Evolutionary conservation across 2,888 invertebrate genomes (phyloP).

Genomic region (Epistrophella euchroma): DNA sequence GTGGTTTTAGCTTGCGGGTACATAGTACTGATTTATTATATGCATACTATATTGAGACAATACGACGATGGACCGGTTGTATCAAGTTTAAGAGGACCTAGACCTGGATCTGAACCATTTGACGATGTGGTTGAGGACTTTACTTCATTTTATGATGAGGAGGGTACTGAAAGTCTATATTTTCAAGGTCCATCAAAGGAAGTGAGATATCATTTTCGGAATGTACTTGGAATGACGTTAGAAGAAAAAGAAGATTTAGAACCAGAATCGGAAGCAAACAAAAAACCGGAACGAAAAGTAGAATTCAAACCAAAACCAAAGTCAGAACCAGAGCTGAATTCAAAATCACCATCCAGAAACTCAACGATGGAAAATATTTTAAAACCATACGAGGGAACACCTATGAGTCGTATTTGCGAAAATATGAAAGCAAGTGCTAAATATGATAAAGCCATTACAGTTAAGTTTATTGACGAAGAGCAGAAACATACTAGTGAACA

Average conservation of each 20-base stretch:
- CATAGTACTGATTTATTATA: neutral
- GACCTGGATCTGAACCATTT: neutral
- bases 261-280: no score
- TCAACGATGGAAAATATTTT: neutral
- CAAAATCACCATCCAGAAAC: no score
- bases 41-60: no score
- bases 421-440: conserved; percentile 9
- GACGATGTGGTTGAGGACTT: neutral
- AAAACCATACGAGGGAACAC: neutral
- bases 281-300: no score
- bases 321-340: no score
- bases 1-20: no score
- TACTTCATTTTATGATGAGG: neutral
- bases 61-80: no score
- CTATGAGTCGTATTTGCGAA: neutral
- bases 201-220: neutral
- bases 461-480: conserved; percentile 29
- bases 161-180: neutral
- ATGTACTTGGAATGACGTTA: no score
- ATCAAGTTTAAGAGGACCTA: neutral
- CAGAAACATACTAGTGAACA: no score
- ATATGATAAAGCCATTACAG: conserved; percentile 58
- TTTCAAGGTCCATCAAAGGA: neutral
- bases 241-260: no score
- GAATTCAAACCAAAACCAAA: no score